Evolutionary conservation across 2,113 vertebrate species (phyloP), one percentile per base, ranked within the genome.

Genomic region (Gymnocephalus cernua): DNA sequence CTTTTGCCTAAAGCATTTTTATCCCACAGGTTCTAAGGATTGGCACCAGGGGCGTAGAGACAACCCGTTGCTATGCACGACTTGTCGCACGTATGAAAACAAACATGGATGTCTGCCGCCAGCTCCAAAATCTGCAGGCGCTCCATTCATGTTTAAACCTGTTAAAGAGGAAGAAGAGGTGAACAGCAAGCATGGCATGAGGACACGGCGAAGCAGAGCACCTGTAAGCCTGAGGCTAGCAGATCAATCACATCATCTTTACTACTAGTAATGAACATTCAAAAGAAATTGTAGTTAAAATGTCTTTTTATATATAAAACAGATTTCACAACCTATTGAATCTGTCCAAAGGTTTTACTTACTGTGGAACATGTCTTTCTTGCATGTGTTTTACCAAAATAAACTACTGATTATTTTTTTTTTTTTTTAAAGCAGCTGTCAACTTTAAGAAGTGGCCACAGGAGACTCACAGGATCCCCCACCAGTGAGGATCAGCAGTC

Each of bases 81-180:
- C 96, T 58, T 99, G 98, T 67, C 96, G 97, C 50, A 95, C 96
- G 25, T 96, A 97, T 91, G 98, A 98, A 94, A 99, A 97, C 93
- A 99, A 99, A 35, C 98, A 99, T 89, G 96, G 97, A 6, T 97
- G 97, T 84, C 95, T 99, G 69, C 98, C 98, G 0, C 96, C 97
- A 79, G 95, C 97, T 3, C 95, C 97, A 86, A 99, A 99, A 92
- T 97, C 97, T 0, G 94, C 96, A 65, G 96, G 96, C 54, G 95
- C 96, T 10, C 94, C 97, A 2, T 99, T 99, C 92, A 97, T 99
- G 97, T 99, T 99, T 88, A 99, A 99, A 89, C 97, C 97, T 11
- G 98, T 99, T 82, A 99, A 97, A 93, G 98, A 98, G 90, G 98
- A 99, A 87, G 98, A 99, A 4, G 98, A 99, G 91, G 96, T 96